Conservation (phyloP, 2,797 vertebrate genomes). For the Sardinella longiceps region DNA sequence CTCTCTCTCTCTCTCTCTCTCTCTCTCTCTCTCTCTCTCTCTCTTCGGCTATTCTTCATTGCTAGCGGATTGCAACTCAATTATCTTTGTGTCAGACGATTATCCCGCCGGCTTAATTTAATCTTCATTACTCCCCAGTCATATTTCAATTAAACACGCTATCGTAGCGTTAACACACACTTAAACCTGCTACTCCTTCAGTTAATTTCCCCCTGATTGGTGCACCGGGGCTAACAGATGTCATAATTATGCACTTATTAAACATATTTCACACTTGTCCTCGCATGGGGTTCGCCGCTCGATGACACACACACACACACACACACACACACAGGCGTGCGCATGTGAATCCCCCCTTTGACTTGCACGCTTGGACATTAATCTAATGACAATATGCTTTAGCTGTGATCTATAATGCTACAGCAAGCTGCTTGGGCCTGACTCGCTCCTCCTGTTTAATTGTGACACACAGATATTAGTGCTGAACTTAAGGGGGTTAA, state of each 20-base stretch:
- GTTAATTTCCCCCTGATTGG: constrained; percentile 87
- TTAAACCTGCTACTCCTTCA: constrained; percentile 85
- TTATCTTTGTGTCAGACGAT: constrained; percentile 92
- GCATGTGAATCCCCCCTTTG: neutral
- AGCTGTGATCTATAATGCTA: constrained; percentile 70
- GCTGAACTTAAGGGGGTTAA: constrained; percentile 62
- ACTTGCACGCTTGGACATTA: constrained; percentile 64
- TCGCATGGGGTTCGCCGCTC: constrained; percentile 64
- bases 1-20: constrained; percentile 39
- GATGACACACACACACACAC: constrained; percentile 39
- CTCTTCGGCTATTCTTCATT: constrained; percentile 75
- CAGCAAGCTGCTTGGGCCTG: constrained; percentile 60
- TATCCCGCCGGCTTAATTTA: constrained; percentile 91
- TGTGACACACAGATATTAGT: constrained; percentile 60
- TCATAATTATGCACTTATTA: constrained; percentile 93
- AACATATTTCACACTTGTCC: constrained; percentile 82
- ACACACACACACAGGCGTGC: neutral
- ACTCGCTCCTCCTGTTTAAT: constrained; percentile 58
- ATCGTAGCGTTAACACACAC: constrained; percentile 84
- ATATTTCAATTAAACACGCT: constrained; percentile 93
- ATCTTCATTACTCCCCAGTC: constrained; percentile 87
- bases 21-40: constrained; percentile 35
- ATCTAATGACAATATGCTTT: constrained; percentile 80
- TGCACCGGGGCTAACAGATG: constrained; percentile 85
- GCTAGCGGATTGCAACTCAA: constrained; percentile 85